These are phyloP conservation scores for Salvator merianae DNA, from an alignment of 2,113 vertebrate species.

Conservation along the genomic window DNA sequence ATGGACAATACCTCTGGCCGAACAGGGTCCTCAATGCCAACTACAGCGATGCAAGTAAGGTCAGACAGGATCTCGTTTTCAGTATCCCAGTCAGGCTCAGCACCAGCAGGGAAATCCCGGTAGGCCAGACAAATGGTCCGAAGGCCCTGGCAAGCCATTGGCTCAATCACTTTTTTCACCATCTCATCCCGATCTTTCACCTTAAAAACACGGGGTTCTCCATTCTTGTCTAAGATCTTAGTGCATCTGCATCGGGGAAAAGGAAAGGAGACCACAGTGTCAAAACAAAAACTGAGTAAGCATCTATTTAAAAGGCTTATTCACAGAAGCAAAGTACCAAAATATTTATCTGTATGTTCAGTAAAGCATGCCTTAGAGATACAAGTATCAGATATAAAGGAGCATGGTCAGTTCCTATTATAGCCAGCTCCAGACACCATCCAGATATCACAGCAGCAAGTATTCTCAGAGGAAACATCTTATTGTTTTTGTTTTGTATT, in stretches of 20 bases:
- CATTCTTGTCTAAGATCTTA: constrained; percentile 83
- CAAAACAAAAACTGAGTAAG: neutral
- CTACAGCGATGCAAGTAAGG: constrained; percentile 89
- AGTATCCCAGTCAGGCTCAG: constrained; percentile 87
- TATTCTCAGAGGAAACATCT: no score
- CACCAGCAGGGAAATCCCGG: constrained; percentile 81
- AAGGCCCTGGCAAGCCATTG: constrained; percentile 93
- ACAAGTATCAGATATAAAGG: neutral
- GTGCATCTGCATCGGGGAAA: constrained; percentile 79
- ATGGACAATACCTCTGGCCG: constrained; percentile 84
- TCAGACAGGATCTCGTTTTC: constrained; percentile 89
- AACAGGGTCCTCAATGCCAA: constrained; percentile 97
- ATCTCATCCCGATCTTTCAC: constrained; percentile 91
- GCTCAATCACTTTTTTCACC: constrained; percentile 92
- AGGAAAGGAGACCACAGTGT: neutral
- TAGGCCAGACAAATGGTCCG: constrained; percentile 94
- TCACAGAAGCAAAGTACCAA: neutral
- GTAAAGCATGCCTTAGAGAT: neutral
- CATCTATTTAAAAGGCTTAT: neutral
- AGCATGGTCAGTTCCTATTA: no score
- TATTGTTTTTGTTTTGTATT: neutral
- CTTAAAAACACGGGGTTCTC: constrained; percentile 82
- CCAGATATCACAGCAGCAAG: no score
- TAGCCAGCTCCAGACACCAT: no score
- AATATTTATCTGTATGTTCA: neutral